Evolutionary conservation across 2,113 vertebrate genomes (phyloP).

Genomic region (Ctenodactylus gundi): DNA sequence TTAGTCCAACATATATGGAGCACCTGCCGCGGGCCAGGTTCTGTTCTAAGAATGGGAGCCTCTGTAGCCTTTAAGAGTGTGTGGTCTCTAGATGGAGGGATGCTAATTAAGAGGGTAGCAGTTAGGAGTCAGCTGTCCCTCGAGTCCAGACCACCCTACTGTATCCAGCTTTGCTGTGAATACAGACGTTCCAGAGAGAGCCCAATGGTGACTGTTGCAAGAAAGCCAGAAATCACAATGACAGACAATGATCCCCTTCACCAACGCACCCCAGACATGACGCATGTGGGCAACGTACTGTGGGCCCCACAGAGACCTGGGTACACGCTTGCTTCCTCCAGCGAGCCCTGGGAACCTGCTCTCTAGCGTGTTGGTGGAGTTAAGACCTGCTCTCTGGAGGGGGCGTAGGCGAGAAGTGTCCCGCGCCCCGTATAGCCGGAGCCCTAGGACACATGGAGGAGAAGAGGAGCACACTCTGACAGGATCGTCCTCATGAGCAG

Average conservation of each 20-base stretch:
- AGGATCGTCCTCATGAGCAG: constrained; percentile 86
- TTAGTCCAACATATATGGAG: neutral
- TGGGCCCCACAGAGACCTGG: fast-evolving
- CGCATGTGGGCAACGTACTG: neutral
- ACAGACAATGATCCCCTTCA: constrained; percentile 90
- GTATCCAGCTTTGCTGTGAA: neutral
- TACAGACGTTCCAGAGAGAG: no score
- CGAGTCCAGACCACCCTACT: neutral
- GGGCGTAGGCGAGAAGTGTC: no score
- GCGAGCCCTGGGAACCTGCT: constrained; percentile 81
- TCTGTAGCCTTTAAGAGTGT: neutral
- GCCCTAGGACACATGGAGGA: constrained; percentile 89
- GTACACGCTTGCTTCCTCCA: fast-evolving
- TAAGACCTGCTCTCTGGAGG: constrained; percentile 85
- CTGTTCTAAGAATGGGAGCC: neutral
- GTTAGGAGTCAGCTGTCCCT: neutral
- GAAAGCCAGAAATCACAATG: constrained; percentile 91
- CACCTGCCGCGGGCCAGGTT: no score
- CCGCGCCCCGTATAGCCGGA: no score
- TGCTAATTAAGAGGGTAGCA: neutral
- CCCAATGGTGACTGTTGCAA: constrained; percentile 89
- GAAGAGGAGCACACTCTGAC: constrained; percentile 87
- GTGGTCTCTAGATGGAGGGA: neutral
- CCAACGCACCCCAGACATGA: constrained; percentile 70
- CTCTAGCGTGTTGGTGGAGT: constrained; percentile 86